Evolutionary conservation across 2,113 vertebrate species (phyloP).

Genomic region (Rhinopithecus roxellana): DNA sequence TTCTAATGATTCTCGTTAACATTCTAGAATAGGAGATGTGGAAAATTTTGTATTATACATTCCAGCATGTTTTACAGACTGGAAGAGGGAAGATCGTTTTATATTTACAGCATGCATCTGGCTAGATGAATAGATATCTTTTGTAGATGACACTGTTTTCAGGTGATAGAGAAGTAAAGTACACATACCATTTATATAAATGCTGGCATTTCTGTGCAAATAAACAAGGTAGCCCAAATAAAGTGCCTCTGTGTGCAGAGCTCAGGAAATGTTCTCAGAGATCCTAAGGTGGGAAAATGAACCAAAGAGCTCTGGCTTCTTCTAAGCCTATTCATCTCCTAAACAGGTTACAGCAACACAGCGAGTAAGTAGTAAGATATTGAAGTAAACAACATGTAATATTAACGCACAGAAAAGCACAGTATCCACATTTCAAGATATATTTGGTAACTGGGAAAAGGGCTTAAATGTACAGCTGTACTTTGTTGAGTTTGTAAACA

Average conservation of each 20-base stretch:
- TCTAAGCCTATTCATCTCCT: not conserved
- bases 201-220: slow-evolving; percentile 15
- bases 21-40: not conserved
- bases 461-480: not conserved
- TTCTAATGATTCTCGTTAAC: not conserved
- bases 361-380: not conserved
- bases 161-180: slow-evolving; percentile 1
- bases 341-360: not conserved
- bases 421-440: not conserved
- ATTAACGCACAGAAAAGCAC: not conserved
- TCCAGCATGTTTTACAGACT: slow-evolving; percentile 74
- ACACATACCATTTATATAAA: slow-evolving; percentile 49
- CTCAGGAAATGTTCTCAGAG: slow-evolving; percentile 42
- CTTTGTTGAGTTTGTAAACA: not conserved
- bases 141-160: slow-evolving; percentile 1
- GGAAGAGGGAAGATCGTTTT: slow-evolving; percentile 52
- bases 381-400: not conserved
- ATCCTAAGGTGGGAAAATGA: slow-evolving; percentile 44
- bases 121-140: slow-evolving; percentile 7
- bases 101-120: not conserved
- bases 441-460: not conserved
- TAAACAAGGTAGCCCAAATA: slow-evolving; percentile 16
- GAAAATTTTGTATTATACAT: slow-evolving; percentile 74
- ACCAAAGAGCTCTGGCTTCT: not conserved
- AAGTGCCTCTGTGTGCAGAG: slow-evolving; percentile 13